Percentiles rank a stretch among this genome's conserved stretches.
phyloP scores from a whole-genome alignment of 2,113 vertebrate species.

The Oenanthe melanoleuca region DNA sequence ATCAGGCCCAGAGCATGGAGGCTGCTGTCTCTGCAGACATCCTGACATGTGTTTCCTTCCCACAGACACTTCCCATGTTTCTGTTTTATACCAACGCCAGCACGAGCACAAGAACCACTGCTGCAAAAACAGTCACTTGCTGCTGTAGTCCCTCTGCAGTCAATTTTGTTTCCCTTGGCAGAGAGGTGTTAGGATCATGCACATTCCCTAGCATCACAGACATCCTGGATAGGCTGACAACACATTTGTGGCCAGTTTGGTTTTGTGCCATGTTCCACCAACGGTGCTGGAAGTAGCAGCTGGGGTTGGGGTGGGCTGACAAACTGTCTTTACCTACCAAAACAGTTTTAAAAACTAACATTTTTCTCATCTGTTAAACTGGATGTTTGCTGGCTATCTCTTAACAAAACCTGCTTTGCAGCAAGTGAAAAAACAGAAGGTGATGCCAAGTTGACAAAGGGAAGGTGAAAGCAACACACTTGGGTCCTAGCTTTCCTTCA shows the following conservation, averaged over 20 bases:
- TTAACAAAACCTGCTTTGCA: not conserved
- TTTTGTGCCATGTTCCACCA: not conserved
- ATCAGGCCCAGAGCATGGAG: not conserved
- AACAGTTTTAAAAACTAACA: not conserved
- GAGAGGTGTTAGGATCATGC: not conserved
- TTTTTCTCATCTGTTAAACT: not conserved
- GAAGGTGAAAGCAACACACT: not conserved
- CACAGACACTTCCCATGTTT: not conserved
- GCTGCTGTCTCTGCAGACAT: not conserved
- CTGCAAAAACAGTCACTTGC: not conserved
- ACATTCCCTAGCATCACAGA: fast-evolving
- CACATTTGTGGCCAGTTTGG: fast-evolving
- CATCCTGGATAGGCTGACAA: not conserved
- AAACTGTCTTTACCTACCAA: not conserved
- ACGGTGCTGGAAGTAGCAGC: not conserved
- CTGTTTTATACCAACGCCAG: fast-evolving
- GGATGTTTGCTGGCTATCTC: not conserved
- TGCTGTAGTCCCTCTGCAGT: not conserved
- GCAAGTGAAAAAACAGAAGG: not conserved
- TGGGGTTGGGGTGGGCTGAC: fast-evolving
- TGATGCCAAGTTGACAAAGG: not conserved
- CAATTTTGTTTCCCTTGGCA: not conserved
- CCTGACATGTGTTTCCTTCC: not conserved
- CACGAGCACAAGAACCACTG: fast-evolving
- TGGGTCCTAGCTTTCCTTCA: not conserved